Evolutionary conservation across 2,797 vertebrate genomes (phyloP).

Genomic region (Myiotriccus ornatus): DNA sequence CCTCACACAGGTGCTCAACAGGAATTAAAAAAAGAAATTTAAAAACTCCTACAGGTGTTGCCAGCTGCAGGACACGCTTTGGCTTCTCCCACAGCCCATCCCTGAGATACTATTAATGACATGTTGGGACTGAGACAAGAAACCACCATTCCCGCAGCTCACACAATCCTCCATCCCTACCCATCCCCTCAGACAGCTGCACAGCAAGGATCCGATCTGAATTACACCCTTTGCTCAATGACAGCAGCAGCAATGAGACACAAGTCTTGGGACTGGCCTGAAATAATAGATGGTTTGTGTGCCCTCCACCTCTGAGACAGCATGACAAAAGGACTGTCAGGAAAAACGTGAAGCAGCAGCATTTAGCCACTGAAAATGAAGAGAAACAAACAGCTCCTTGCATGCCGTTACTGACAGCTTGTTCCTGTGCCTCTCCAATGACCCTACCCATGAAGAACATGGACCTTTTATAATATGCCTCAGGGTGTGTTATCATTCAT

Average conservation of each 20-base stretch:
- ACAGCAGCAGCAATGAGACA: neutral
- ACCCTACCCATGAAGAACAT: conserved; percentile 1
- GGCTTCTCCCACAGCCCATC: neutral
- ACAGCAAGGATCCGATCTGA: neutral
- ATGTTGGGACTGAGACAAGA: neutral
- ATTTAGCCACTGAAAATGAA: neutral
- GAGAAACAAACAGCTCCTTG: neutral
- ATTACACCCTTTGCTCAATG: neutral
- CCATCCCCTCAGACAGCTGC: rapidly evolving
- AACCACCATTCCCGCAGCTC: neutral
- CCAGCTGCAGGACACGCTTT: neutral
- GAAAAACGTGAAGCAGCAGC: neutral
- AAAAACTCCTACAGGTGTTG: neutral
- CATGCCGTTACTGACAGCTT: neutral
- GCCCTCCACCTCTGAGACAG: neutral
- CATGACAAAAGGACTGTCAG: neutral
- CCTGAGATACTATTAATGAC: rapidly evolving
- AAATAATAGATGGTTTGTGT: neutral
- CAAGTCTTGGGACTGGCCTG: neutral
- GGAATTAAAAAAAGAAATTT: rapidly evolving
- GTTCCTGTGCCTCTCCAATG: neutral
- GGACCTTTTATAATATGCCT: neutral
- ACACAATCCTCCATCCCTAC: rapidly evolving
- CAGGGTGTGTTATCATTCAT: neutral
- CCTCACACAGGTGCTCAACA: rapidly evolving